Percentiles rank a stretch among this genome's conserved stretches.
These are phyloP conservation scores for Anticlea derivata DNA, from an alignment of 2,888 invertebrate genomes.

Conservation along the genomic window DNA sequence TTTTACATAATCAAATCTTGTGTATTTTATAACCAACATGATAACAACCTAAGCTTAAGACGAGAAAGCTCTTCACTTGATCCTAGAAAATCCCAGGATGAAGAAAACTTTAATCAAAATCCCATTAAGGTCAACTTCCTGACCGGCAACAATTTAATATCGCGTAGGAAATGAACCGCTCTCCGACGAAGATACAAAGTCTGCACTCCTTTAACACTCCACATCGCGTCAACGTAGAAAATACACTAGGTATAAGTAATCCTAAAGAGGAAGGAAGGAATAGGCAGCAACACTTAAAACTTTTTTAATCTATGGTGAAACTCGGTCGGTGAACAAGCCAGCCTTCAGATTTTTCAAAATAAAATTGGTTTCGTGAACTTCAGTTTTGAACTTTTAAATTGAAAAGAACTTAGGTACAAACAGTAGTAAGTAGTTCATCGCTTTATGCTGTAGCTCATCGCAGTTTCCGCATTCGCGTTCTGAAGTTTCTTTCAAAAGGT, in stretches of 20 bases:
- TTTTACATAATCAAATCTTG: too few relatives aligned
- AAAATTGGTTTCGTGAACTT: slow-evolving; percentile 45
- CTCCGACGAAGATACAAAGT: slow-evolving; percentile 10
- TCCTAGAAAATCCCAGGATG: slow-evolving; percentile 11
- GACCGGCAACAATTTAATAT: slow-evolving; percentile 26
- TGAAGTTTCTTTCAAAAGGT: slow-evolving; percentile 22
- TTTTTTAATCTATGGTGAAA: slow-evolving; percentile 60
- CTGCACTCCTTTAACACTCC: slow-evolving; percentile 27
- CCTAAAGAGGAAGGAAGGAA: slow-evolving; percentile 31
- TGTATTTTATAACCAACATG: background rate
- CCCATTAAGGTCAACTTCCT: slow-evolving; percentile 19
- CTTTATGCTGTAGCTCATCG: slow-evolving; percentile 42
- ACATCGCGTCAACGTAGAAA: slow-evolving; percentile 34
- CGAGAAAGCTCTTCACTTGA: slow-evolving; percentile 3
- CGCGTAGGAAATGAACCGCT: slow-evolving; percentile 12
- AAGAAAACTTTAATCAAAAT: slow-evolving; percentile 20
- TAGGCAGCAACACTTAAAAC: slow-evolving; percentile 52
- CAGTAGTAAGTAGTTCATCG: slow-evolving; percentile 36
- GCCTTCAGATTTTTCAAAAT: slow-evolving; percentile 50
- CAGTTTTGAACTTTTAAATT: slow-evolving; percentile 52
- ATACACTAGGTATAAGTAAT: slow-evolving; percentile 33
- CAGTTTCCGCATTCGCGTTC: slow-evolving; percentile 27
- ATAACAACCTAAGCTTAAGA: background rate
- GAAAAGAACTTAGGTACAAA: slow-evolving; percentile 39
- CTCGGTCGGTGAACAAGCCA: slow-evolving; percentile 41